Evolutionary conservation across 2,888 invertebrate species (phyloP).

Genomic region (Epinotia brunnichana): DNA sequence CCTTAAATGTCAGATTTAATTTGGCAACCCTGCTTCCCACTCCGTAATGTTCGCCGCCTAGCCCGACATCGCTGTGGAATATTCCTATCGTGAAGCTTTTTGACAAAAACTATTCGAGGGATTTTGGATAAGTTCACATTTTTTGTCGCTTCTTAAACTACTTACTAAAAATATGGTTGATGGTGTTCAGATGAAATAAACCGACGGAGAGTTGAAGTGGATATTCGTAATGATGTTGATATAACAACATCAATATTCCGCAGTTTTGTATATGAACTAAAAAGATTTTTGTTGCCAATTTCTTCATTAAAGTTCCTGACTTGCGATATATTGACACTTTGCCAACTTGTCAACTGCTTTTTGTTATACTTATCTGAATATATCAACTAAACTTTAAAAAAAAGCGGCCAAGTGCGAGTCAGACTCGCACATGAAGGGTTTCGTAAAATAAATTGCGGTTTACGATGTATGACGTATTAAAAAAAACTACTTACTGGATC

Average conservation of each 20-base stretch:
- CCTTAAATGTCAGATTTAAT: background rate
- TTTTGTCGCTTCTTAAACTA: slow-evolving; percentile 6
- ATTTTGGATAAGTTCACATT: slow-evolving; percentile 31
- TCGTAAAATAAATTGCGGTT: too few species aligned
- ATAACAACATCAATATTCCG: background rate
- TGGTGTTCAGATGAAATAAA: background rate
- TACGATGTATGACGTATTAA: too few species aligned
- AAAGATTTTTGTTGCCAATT: too few species aligned
- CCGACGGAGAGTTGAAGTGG: background rate
- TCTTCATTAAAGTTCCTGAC: too few species aligned
- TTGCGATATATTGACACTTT: too few species aligned
- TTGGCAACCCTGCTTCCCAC: slow-evolving; percentile 37
- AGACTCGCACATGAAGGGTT: too few species aligned
- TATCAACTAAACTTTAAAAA: too few species aligned
- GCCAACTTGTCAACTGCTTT: too few species aligned
- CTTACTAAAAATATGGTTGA: too few species aligned
- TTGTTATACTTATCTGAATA: too few species aligned
- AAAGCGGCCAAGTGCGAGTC: too few species aligned
- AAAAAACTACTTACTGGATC: too few species aligned
- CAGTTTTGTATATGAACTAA: background rate
- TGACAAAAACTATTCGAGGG: slow-evolving; percentile 49
- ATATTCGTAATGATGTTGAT: background rate
- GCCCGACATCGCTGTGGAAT: slow-evolving; percentile 54
- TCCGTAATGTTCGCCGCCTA: slow-evolving; percentile 31
- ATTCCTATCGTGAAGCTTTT: slow-evolving; percentile 55